Conservation (phyloP, 2,888 invertebrate species). For the Aphidius colemani region DNA sequence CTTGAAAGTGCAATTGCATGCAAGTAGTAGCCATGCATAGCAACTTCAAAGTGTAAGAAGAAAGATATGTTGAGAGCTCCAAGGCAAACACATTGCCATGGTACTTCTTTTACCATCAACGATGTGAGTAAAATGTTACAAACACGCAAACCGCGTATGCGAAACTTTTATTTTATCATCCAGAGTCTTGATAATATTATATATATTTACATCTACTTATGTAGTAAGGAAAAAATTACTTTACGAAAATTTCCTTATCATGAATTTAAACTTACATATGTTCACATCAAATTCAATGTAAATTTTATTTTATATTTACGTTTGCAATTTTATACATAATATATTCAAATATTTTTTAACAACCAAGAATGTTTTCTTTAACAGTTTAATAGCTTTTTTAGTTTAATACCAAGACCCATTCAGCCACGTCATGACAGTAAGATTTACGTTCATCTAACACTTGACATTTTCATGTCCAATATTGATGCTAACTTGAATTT, state of each 20-base stretch:
- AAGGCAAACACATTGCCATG: conserved; percentile 6
- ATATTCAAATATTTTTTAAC: neutral
- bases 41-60: conserved; percentile 25
- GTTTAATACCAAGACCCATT: conserved; percentile 18
- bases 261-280: neutral
- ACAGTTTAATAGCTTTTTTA: conserved; percentile 18
- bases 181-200: conserved; percentile 4
- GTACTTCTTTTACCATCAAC: conserved; percentile 1
- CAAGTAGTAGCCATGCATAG: conserved; percentile 8
- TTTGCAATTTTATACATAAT: conserved; percentile 16
- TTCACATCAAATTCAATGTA: neutral
- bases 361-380: conserved; percentile 13
- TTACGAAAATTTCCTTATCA: conserved; percentile 23
- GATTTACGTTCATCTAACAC: conserved; percentile 20
- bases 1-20: conserved; percentile 4
- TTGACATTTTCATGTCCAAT: conserved; percentile 20
- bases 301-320: conserved; percentile 1
- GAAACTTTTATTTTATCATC: conserved; percentile 31
- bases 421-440: neutral
- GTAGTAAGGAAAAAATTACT: too few relatives aligned
- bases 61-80: conserved; percentile 21
- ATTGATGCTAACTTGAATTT: conserved; percentile 1
- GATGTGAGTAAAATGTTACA: conserved; percentile 27
- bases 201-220: conserved; percentile 1
- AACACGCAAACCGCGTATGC: conserved; percentile 32